Conservation (phyloP, 2,113 vertebrate genomes). For the Forbesichthys papilliferus region DNA sequence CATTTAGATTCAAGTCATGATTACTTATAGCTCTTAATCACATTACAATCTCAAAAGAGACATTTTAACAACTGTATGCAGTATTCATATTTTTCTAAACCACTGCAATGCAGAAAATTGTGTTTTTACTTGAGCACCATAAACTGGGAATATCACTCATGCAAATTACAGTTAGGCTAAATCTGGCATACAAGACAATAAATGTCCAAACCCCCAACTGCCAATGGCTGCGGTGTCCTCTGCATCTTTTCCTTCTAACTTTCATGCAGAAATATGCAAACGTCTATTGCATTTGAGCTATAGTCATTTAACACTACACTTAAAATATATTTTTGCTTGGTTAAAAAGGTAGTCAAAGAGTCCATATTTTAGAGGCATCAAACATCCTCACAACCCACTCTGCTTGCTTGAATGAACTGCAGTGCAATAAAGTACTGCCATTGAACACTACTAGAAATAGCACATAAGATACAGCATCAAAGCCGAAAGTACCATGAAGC, state of each 20-base stretch:
- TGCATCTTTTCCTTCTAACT: neutral
- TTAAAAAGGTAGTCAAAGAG: neutral
- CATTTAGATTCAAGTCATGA: neutral
- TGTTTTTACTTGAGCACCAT: too few species aligned
- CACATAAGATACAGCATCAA: slow-evolving; percentile 18
- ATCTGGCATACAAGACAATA: neutral
- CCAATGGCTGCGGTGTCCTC: neutral
- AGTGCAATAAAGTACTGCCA: neutral
- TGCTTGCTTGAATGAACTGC: neutral
- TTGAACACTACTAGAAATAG: neutral
- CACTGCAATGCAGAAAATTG: neutral
- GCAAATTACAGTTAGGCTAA: neutral
- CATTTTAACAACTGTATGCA: neutral
- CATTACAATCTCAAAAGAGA: neutral
- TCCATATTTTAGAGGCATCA: neutral
- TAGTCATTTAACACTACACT: neutral
- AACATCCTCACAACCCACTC: neutral
- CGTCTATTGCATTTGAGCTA: neutral
- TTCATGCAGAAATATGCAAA: neutral
- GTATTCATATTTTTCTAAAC: neutral
- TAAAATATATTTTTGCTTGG: too few species aligned
- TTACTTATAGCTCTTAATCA: neutral
- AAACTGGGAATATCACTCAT: neutral
- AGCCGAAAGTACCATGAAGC: slow-evolving; percentile 27
- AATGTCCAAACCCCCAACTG: neutral